phyloP scores from a whole-genome alignment of 2,113 vertebrate genomes.

The Piprites chloris region DNA sequence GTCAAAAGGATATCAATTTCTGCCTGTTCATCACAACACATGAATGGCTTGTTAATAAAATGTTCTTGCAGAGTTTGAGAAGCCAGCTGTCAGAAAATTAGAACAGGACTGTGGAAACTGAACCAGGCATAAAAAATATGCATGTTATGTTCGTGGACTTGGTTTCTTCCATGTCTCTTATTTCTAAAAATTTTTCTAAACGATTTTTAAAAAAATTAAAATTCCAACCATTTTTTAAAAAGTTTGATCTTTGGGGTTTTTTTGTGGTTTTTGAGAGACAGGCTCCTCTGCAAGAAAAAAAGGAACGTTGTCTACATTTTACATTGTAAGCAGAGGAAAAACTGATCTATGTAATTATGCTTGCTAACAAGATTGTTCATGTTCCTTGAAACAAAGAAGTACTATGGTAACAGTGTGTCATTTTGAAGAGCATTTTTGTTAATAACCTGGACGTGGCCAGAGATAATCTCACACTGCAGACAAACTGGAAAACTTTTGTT shows the following conservation, averaged over 20 bases:
- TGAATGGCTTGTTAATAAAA: neutral
- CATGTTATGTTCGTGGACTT: neutral
- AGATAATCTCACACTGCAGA: neutral
- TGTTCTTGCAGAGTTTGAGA: neutral
- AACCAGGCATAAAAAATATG: neutral
- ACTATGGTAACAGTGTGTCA: neutral
- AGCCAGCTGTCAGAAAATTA: neutral
- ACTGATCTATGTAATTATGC: fast-evolving
- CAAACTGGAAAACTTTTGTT: neutral
- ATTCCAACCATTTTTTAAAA: too few species aligned
- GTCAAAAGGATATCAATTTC: neutral
- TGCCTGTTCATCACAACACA: neutral
- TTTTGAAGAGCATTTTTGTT: neutral
- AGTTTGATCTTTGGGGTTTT: neutral
- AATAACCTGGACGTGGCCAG: neutral
- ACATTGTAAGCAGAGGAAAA: neutral
- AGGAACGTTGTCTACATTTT: neutral
- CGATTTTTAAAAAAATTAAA: neutral
- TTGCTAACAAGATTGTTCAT: neutral
- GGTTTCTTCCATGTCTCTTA: neutral
- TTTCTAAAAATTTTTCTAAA: neutral
- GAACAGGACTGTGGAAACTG: neutral
- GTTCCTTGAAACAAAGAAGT: neutral
- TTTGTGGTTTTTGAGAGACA: fast-evolving
- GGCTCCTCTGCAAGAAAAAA: neutral